Evolutionary conservation across 2,888 invertebrate species (phyloP).

Genomic region (Hirtodrosophila duncani): DNA sequence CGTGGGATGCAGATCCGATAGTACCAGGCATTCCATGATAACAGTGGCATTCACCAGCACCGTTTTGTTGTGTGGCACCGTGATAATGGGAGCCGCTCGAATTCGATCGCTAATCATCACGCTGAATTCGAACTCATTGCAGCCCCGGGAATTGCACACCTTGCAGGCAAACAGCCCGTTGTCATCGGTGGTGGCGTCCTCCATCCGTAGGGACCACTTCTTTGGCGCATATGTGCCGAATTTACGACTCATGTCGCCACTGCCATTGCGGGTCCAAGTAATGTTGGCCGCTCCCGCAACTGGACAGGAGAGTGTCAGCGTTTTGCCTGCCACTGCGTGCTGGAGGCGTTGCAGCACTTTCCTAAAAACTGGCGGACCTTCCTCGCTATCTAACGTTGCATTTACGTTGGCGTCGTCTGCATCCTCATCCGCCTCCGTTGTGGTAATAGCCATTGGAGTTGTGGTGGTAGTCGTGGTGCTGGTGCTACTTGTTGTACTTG

Average conservation of each 20-base stretch:
- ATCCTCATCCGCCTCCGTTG: slow-evolving; percentile 15
- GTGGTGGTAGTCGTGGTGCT: slow-evolving; percentile 16
- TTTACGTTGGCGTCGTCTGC: slow-evolving; percentile 13
- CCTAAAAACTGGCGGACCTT: slow-evolving; percentile 33
- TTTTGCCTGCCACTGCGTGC: slow-evolving; percentile 85
- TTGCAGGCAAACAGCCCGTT: slow-evolving; percentile 92
- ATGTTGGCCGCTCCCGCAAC: slow-evolving; percentile 88
- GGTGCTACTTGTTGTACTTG: neutral
- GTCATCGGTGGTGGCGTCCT: slow-evolving; percentile 89
- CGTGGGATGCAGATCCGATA: slow-evolving; percentile 90
- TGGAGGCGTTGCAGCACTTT: slow-evolving; percentile 5
- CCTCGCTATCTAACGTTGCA: slow-evolving; percentile 9
- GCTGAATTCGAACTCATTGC: slow-evolving; percentile 85
- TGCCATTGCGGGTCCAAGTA: slow-evolving; percentile 89
- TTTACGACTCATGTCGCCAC: slow-evolving; percentile 82
- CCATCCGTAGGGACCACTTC: slow-evolving; percentile 86
- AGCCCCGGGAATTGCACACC: slow-evolving; percentile 89
- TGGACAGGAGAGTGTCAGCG: slow-evolving; percentile 82
- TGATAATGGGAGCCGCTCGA: slow-evolving; percentile 91
- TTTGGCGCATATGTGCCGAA: slow-evolving; percentile 83
- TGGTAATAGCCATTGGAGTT: neutral
- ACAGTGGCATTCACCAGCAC: slow-evolving; percentile 85
- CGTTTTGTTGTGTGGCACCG: slow-evolving; percentile 90
- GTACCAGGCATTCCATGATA: slow-evolving; percentile 87
- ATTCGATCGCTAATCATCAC: slow-evolving; percentile 88